Percentiles rank a stretch among this genome's conserved stretches.
phyloP scores from a whole-genome alignment of 1,140 invertebrate genomes.

The Phymorhynchus buccinoides region DNA sequence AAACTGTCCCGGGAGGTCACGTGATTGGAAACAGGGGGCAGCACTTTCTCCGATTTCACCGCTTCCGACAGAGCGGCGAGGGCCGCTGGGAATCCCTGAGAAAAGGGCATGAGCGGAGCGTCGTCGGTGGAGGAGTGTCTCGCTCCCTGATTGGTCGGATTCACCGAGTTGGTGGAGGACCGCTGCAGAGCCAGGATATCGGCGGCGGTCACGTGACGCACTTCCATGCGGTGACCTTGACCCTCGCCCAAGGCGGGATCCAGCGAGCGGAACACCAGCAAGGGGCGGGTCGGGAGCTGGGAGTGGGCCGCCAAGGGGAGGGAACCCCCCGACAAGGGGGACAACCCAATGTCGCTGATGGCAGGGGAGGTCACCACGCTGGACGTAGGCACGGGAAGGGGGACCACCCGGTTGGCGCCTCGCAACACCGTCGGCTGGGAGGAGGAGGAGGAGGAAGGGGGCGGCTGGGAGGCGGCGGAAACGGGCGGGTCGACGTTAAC shows the following conservation, averaged over 20 bases:
- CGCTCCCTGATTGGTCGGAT: slow-evolving; percentile 4
- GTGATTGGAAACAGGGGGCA: slow-evolving; percentile 9
- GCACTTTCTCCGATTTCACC: neutral
- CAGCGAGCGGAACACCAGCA: neutral
- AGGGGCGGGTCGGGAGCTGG: slow-evolving; percentile 17
- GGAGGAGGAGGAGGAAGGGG: no score
- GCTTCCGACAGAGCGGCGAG: neutral
- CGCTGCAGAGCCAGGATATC: slow-evolving; percentile 21
- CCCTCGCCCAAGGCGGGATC: neutral
- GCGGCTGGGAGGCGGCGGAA: neutral
- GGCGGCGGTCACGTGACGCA: slow-evolving; percentile 25
- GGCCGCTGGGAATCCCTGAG: neutral
- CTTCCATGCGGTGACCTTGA: neutral
- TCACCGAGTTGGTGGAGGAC: slow-evolving; percentile 28
- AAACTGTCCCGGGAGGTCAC: neutral
- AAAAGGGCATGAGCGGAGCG: neutral
- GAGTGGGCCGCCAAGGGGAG: neutral
- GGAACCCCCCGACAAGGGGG: neutral
- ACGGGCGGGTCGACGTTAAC: neutral
- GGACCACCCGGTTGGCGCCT: neutral
- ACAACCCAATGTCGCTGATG: neutral
- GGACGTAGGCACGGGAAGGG: neutral
- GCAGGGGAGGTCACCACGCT: slow-evolving; percentile 11
- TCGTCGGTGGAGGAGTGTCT: neutral
- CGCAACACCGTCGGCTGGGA: neutral